Base-by-base conservation (phyloP, 2,797 vertebrate genomes). In the Triplophysa yarkandensis region DNA sequence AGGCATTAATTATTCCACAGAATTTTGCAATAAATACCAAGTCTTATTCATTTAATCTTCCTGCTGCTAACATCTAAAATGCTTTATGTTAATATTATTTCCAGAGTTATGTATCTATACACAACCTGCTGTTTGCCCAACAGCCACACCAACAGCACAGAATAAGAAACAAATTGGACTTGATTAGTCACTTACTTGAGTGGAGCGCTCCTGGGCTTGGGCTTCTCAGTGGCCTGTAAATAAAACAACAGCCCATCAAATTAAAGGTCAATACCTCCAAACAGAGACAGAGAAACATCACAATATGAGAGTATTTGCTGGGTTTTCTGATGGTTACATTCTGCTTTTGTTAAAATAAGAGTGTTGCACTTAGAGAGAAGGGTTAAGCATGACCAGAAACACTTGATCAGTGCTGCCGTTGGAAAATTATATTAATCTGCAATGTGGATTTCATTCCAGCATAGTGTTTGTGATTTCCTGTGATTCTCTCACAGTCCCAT, bases 151-250 rank as follows among this genome's bases (percentile, higher is more conserved):
- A 57, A 65, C 69, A 27, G 69, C 41, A 58, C 6, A 63, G 52
- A 61, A 39, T 36, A 65, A 64, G 10, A 36, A 63, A 50, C 34
- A 17, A 73, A 68, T 46, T 30, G 43, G 71, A 65, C 39, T 60
- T 34, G 74, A 77, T 30, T 21, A 57, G 52, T 70, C 71, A 93
- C 93, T 94, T 93, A 95, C 94, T 91, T 94, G 65, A 92, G 87
- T 86, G 92, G 88, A 85, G 91, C 87, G 85, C 88, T 93, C 89
- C 91, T 93, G 84, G 91, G 81, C 84, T 94, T 95, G 83, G 89
- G 86, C 86, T 95, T 95, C 88, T 95, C 94, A 23, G 90, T 86
- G 82, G 90, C 88, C 93, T 93, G 89, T 73, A 82, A 91, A 91
- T 50, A 87, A 86, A 89, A 87, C 60, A 81, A 67, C 76, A 73